Conservation (phyloP, 1,140 invertebrate species). For the Oreohelix idahoensis region DNA sequence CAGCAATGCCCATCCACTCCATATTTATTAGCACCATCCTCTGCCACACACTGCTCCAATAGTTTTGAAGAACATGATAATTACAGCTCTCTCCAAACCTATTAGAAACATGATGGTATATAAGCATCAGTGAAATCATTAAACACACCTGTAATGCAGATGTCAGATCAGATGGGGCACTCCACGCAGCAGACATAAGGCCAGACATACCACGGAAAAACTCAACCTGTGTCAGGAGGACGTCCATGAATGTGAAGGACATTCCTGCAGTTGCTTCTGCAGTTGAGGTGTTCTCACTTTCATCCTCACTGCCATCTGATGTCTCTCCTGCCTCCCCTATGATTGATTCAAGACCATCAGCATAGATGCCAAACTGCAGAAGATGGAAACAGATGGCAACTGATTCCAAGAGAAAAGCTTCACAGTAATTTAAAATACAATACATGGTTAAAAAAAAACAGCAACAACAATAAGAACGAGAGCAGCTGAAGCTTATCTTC, state of each 20-base stretch:
- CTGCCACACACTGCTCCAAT: too few species aligned
- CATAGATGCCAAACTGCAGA: conserved; percentile 84
- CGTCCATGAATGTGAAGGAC: conserved; percentile 85
- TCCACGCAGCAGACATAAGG: conserved; percentile 91
- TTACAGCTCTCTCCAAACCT: too few species aligned
- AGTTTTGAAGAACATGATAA: too few species aligned
- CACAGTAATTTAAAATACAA: too few species aligned
- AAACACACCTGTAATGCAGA: conserved; percentile 83
- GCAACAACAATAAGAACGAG: too few species aligned
- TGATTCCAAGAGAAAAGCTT: too few species aligned
- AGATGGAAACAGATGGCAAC: background rate
- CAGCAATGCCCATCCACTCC: too few species aligned
- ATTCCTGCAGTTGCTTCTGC: conserved; percentile 84
- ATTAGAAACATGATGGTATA: too few species aligned
- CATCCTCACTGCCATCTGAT: conserved; percentile 65
- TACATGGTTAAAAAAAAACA: too few species aligned
- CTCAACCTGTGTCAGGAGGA: conserved; percentile 85
- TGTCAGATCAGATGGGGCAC: conserved; percentile 80
- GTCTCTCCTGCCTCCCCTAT: conserved; percentile 69
- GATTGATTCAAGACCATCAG: conserved; percentile 81
- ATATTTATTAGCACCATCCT: too few species aligned
- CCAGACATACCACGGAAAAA: conserved; percentile 89
- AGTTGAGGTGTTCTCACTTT: conserved; percentile 42
- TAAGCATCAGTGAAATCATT: too few species aligned
- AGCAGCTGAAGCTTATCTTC: too few species aligned